These are phyloP conservation scores for Gyps fulvus DNA, from an alignment of 2,113 vertebrate species.

Conservation along the genomic window DNA sequence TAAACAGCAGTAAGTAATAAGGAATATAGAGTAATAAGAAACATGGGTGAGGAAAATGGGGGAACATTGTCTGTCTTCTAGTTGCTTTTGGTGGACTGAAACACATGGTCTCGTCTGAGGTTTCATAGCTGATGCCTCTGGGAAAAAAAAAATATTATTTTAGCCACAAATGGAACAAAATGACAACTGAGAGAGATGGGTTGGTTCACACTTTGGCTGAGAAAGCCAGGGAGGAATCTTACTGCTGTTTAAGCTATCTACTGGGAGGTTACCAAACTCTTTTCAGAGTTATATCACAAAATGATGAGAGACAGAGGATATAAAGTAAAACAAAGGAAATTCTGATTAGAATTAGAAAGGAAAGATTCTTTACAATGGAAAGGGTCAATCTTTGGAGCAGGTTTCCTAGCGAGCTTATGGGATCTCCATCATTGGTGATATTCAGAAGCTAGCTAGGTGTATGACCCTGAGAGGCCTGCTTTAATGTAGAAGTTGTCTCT, in stretches of 20 bases:
- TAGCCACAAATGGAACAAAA: not conserved
- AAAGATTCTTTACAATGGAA: not conserved
- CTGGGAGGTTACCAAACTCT: not conserved
- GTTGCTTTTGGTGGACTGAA: not conserved
- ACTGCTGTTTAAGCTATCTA: not conserved
- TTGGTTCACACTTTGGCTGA: not conserved
- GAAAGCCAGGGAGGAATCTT: not conserved
- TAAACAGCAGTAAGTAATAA: not conserved
- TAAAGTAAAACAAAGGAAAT: not conserved
- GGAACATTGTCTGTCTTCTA: not conserved
- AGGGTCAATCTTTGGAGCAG: not conserved
- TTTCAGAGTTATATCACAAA: not conserved
- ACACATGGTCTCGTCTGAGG: not conserved
- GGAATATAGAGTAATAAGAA: not conserved
- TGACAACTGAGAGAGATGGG: not conserved
- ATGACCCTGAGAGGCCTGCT: not conserved
- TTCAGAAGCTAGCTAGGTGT: not conserved
- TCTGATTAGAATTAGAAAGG: not conserved
- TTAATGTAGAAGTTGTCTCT: not conserved
- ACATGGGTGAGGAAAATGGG: not conserved
- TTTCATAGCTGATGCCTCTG: not conserved
- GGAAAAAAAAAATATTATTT: not conserved
- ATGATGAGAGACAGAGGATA: not conserved
- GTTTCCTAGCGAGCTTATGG: not conserved
- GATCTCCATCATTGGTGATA: not conserved